phyloP scores from a whole-genome alignment of 2,113 vertebrate species.

The Ornithorhynchus anatinus region DNA sequence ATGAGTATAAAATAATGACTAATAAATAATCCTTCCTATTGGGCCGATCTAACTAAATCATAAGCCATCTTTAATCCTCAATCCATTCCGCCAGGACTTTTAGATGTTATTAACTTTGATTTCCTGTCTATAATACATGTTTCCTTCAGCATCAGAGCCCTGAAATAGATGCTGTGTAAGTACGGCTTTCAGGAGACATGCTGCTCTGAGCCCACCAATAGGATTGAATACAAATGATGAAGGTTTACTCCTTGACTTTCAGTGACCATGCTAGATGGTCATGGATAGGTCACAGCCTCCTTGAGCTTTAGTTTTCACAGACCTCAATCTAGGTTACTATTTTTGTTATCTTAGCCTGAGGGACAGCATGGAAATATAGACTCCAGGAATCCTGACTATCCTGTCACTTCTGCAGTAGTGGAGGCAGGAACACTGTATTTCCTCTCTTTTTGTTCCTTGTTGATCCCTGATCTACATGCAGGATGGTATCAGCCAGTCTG shows the following conservation, averaged over 20 bases:
- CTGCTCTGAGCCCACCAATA: too few species aligned
- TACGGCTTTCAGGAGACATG: not conserved
- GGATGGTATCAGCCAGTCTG: too few species aligned
- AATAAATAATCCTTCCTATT: not conserved
- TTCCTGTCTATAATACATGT: conserved; percentile 15
- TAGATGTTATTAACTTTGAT: conserved; percentile 37
- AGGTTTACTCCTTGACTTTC: not conserved
- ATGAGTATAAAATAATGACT: not conserved
- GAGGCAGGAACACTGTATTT: too few species aligned
- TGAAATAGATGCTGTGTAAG: not conserved
- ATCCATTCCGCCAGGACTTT: not conserved
- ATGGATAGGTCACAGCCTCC: not conserved
- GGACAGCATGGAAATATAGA: not conserved
- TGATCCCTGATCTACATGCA: too few species aligned
- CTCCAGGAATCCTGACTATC: not conserved
- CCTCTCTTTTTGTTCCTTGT: too few species aligned
- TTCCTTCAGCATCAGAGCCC: not conserved
- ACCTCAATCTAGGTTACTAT: not conserved
- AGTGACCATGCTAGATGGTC: not conserved
- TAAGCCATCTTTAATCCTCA: not conserved
- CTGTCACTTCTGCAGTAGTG: too few species aligned
- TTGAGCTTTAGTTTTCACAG: not conserved
- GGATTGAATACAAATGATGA: not conserved
- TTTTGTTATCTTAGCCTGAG: not conserved
- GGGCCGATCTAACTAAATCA: not conserved